phyloP scores from a whole-genome alignment of 2,797 vertebrate genomes.

The Kryptolebias ocellatus region DNA sequence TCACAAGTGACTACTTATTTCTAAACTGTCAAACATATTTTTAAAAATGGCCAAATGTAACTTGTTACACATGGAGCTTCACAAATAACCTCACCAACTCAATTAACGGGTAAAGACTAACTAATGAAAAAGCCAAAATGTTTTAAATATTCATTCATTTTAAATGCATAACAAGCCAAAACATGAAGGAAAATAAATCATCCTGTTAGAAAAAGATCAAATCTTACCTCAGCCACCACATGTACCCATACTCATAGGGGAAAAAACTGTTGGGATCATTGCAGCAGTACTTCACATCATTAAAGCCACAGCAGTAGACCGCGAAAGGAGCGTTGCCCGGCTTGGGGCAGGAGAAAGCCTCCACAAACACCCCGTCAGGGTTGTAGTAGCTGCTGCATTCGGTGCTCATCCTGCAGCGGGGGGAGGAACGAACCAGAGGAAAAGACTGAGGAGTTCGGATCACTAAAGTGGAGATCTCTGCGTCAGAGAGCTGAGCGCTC shows the following conservation, averaged over 20 bases:
- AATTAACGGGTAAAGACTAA: neutral
- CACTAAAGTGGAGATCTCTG: neutral
- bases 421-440: accelerated
- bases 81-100: neutral
- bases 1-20: neutral
- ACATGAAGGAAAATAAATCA: too few species aligned
- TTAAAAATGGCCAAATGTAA: neutral
- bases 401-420: slow-evolving; percentile 81
- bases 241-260: slow-evolving; percentile 92
- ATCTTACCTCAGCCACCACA: slow-evolving; percentile 95
- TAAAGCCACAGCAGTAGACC: slow-evolving; percentile 92
- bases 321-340: slow-evolving; percentile 81
- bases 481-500: neutral
- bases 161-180: neutral
- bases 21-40: neutral
- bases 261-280: slow-evolving; percentile 94
- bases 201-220: neutral
- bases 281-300: slow-evolving; percentile 94
- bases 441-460: neutral
- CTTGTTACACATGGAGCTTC: neutral
- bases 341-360: slow-evolving; percentile 88
- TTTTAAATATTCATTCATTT: neutral
- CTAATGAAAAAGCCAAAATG: neutral
- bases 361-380: slow-evolving; percentile 82
- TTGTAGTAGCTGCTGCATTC: slow-evolving; percentile 88